A percentile compares a stretch with the other conserved stretches of the same genome.
Evolutionary conservation across 1,140 invertebrate species (phyloP).

Genomic region (Agrilus planipennis): DNA sequence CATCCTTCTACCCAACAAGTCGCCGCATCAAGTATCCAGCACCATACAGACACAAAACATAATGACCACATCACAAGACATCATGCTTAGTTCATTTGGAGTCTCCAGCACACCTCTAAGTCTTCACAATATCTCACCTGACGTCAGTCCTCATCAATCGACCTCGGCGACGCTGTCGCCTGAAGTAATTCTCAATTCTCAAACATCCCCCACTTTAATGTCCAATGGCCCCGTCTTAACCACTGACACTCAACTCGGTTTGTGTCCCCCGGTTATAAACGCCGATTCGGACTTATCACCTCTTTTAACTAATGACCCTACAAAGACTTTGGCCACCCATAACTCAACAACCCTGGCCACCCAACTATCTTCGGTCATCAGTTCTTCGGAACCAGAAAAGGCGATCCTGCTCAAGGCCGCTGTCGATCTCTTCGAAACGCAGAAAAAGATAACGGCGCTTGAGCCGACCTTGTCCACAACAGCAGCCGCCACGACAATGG

Average conservation of each 20-base stretch:
- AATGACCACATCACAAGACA: slow-evolving; percentile 26
- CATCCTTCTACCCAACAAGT: slow-evolving; percentile 27
- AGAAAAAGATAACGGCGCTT: slow-evolving; percentile 25
- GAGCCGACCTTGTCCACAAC: slow-evolving; percentile 8
- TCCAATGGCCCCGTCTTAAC: slow-evolving; percentile 28
- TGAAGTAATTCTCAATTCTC: slow-evolving; percentile 48
- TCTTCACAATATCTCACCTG: slow-evolving; percentile 15
- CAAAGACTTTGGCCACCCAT: slow-evolving; percentile 15
- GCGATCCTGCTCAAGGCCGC: slow-evolving; percentile 52
- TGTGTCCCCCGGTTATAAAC: slow-evolving; percentile 13
- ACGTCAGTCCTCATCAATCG: slow-evolving; percentile 28
- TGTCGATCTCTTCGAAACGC: slow-evolving; percentile 41
- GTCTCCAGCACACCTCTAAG: slow-evolving; percentile 17
- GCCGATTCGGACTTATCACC: slow-evolving; percentile 19
- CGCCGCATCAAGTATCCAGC: slow-evolving; percentile 12
- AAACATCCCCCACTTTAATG: slow-evolving; percentile 45
- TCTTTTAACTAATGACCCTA: slow-evolving; percentile 29
- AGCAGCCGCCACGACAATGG: neutral
- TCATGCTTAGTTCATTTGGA: slow-evolving; percentile 28
- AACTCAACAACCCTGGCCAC: slow-evolving; percentile 1
- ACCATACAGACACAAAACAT: slow-evolving; percentile 15
- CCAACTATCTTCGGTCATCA: slow-evolving; percentile 32
- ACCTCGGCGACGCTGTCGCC: slow-evolving; percentile 38
- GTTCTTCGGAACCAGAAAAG: slow-evolving; percentile 51
- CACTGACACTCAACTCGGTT: slow-evolving; percentile 26